Evolutionary conservation across 2,113 vertebrate species (phyloP).

Genomic region (Colaptes auratus): DNA sequence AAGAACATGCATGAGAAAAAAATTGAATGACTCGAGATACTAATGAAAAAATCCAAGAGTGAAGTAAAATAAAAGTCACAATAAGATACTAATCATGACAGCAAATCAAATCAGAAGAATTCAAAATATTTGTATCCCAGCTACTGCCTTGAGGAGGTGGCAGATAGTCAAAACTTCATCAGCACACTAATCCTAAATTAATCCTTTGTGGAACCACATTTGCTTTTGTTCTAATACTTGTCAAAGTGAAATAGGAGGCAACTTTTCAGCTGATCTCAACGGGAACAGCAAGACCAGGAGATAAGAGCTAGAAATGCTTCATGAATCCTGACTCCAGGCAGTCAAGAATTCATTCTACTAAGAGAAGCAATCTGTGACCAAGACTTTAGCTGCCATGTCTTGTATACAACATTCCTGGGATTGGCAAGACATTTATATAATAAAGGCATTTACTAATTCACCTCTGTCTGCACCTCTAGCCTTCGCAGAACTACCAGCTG

Average conservation of each 20-base stretch:
- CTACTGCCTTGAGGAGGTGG: background rate
- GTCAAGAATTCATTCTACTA: background rate
- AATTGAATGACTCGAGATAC: background rate
- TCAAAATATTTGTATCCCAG: background rate
- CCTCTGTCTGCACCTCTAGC: conserved; percentile 71
- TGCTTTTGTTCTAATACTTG: background rate
- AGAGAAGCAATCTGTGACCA: background rate
- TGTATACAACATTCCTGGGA: background rate
- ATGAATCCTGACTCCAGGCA: background rate
- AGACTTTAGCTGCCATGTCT: background rate
- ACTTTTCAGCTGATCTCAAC: background rate
- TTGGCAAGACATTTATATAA: background rate
- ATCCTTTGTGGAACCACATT: background rate
- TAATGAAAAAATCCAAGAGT: background rate
- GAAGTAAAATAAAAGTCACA: background rate
- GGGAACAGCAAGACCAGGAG: background rate
- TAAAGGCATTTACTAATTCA: background rate
- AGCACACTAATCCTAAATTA: background rate
- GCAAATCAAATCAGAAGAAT: background rate
- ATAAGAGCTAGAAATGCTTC: background rate
- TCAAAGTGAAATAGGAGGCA: background rate
- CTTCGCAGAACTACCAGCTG: conserved; percentile 91
- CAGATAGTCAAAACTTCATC: background rate
- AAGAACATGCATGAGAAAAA: background rate
- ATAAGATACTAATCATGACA: background rate